Conservation (phyloP, 1,140 invertebrate genomes). For the Trachelipus rathkii region DNA sequence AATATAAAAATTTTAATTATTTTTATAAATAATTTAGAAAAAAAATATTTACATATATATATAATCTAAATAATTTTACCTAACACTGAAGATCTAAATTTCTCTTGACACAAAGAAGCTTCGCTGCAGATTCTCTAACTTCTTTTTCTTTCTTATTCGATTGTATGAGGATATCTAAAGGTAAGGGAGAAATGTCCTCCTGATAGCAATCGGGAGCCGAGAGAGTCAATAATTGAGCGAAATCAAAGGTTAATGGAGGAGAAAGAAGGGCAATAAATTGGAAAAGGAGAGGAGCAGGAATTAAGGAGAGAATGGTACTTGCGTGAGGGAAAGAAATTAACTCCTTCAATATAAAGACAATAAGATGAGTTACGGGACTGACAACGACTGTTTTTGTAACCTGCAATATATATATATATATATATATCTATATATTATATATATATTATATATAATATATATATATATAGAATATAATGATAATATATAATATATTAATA, state of each 20-base stretch:
- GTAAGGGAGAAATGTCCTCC: not conserved
- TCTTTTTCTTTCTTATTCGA: slow-evolving; percentile 34
- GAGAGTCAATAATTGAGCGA: slow-evolving; percentile 36
- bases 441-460: no score
- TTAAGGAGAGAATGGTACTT: slow-evolving; percentile 37
- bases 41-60: no score
- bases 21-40: no score
- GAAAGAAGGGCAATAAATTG: slow-evolving; percentile 37
- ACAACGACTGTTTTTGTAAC: slow-evolving; percentile 37
- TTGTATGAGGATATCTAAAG: slow-evolving; percentile 22
- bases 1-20: no score
- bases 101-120: slow-evolving; percentile 39
- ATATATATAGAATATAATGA: no score
- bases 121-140: slow-evolving; percentile 39
- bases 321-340: slow-evolving; percentile 34
- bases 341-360: slow-evolving; percentile 38
- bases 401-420: slow-evolving; percentile 22
- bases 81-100: slow-evolving; percentile 35
- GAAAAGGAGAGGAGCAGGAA: slow-evolving; percentile 36
- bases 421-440: not conserved
- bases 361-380: slow-evolving; percentile 40
- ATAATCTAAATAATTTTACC: no score
- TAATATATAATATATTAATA: no score
- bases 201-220: slow-evolving; percentile 27
- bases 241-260: slow-evolving; percentile 35